Base-by-base conservation (phyloP, 2,797 vertebrate species). In the Hoplostethus atlanticus region DNA sequence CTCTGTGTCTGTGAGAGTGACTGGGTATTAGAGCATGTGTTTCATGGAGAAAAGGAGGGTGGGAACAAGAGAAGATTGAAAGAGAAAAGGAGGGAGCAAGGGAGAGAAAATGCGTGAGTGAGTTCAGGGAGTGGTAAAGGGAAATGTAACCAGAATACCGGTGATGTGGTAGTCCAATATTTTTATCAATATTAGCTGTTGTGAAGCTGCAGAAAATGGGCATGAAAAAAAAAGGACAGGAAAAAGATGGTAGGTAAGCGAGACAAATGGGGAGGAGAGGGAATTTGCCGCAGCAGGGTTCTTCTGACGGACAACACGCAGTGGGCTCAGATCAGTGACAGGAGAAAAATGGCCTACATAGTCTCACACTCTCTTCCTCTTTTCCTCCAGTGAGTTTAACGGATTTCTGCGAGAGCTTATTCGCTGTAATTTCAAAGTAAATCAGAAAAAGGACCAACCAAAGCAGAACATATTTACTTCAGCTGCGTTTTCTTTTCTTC, bases 311-410 rank as follows among this genome's bases (percentile, higher is more conserved):
- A 91, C 96, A 94, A 95, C 95, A 62, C 84, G 90, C 90, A 92
- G 91, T 79, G 83, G 94, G 94, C 94, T 93, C 84, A 92, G 92
- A 97, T 96, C 96, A 97, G 88, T 91, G 96, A 97, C 96, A 93
- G 93, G 64, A 84, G 71, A 64, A 75, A 84, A 79, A 82, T 84
- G 61, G 71, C 72, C 68, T 84, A 83, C 86, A 84, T 83, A 83
- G 80, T 89, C 80, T 52, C 38, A 62, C 64, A 69, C 54, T 52
- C 48, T 64, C 36, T 38, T 57, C 36, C 25, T 58, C 61, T 71
- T 50, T 71, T 55, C 40, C 54, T 56, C 30, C 4, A 1, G 28
- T 65, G 57, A 10, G 68, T 63, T 56, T 9, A 62, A 71, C 57
- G 6, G n/a, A 64, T 74, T 55, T 63, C 34, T 64, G 8, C 34